phyloP scores from a whole-genome alignment of 1,140 invertebrate species.

The Panagrolaimus sp. region DNA sequence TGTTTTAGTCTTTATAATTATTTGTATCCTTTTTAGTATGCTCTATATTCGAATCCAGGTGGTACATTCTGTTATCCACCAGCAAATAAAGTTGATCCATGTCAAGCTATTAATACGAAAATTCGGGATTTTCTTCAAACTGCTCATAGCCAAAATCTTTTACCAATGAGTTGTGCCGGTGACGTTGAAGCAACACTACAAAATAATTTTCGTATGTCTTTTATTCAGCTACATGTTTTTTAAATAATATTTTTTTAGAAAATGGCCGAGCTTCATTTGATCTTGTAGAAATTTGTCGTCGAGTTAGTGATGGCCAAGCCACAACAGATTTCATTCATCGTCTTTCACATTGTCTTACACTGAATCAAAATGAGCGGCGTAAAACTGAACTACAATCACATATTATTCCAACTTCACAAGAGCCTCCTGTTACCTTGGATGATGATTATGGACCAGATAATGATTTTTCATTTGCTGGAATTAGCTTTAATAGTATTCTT shows the following conservation, averaged over 20 bases:
- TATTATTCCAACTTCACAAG: background rate
- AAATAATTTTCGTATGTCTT: background rate
- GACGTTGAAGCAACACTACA: background rate
- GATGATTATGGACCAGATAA: no score
- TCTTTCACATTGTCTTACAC: no score
- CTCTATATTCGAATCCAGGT: background rate
- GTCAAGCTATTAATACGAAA: background rate
- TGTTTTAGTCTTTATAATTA: no score
- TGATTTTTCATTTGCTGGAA: no score
- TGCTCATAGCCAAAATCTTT: background rate
- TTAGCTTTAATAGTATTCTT: no score
- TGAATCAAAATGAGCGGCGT: no score
- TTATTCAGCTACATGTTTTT: no score
- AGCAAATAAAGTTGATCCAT: background rate
- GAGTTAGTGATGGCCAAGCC: background rate
- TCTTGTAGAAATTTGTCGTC: conserved; percentile 6
- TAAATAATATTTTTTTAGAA: background rate
- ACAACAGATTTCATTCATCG: background rate
- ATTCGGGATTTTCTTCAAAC: background rate
- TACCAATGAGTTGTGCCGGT: background rate
- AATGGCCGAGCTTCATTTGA: background rate
- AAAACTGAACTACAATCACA: no score
- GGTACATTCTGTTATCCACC: background rate
- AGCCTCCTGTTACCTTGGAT: background rate
- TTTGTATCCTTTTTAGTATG: background rate